Conservation (phyloP, 2,113 vertebrate species). For the Cynoglossus semilaevis region DNA sequence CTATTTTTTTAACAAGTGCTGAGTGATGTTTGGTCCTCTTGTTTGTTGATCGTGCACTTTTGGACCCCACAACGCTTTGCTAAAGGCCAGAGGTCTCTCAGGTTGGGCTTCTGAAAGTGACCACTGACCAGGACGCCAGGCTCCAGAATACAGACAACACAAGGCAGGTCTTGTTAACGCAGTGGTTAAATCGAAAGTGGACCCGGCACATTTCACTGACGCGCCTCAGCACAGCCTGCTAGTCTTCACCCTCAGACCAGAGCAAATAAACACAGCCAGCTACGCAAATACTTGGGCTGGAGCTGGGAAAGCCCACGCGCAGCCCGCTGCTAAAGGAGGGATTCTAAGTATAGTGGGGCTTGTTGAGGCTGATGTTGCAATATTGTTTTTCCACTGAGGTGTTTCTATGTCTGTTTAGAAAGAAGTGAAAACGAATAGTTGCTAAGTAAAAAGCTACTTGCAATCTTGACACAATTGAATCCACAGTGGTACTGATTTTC, state of each 20-base stretch:
- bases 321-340: constrained; percentile 35
- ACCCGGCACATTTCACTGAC: constrained; percentile 36
- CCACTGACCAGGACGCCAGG: constrained; percentile 43
- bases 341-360: constrained; percentile 43
- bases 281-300: constrained; percentile 61
- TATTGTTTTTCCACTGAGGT: constrained; percentile 46
- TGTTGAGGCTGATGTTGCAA: constrained; percentile 52
- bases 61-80: constrained; percentile 43
- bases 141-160: constrained; percentile 58
- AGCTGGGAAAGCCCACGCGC: constrained; percentile 49
- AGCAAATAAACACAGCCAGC: constrained; percentile 67
- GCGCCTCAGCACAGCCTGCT: constrained; percentile 50
- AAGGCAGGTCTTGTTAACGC: constrained; percentile 57
- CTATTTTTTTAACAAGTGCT: constrained; percentile 55
- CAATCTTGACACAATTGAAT: constrained; percentile 12
- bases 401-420: constrained; percentile 20
- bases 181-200: constrained; percentile 46
- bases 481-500: neutral
- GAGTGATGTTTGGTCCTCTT: constrained; percentile 56
- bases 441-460: constrained; percentile 18
- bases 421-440: constrained; percentile 18
- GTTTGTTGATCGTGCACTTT: constrained; percentile 55
- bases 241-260: constrained; percentile 62
- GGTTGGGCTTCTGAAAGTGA: constrained; percentile 60
- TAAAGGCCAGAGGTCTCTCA: constrained; percentile 57